Conservation (phyloP, 2,113 vertebrate species). For the Atractosteus spatula region DNA sequence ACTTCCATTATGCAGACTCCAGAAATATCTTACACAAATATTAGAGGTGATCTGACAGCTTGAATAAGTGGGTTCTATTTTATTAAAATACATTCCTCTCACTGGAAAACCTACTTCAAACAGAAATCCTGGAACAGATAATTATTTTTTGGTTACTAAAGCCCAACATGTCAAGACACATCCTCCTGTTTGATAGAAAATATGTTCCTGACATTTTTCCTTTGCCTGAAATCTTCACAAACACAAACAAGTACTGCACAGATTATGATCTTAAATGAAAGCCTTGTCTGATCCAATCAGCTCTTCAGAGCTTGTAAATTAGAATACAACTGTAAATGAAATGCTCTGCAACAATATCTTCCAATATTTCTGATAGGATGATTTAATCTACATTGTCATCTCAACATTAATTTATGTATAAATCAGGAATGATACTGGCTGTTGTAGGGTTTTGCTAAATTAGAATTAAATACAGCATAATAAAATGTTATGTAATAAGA, state of each 20-base stretch:
- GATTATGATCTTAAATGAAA: constrained; percentile 12
- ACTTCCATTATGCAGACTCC: background rate
- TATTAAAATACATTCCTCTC: background rate
- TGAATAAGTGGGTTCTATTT: background rate
- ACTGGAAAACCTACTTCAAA: background rate
- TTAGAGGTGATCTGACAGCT: constrained; percentile 1
- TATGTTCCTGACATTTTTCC: background rate
- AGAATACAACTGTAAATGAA: background rate
- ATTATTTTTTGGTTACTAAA: background rate
- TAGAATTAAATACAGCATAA: background rate
- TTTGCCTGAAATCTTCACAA: background rate
- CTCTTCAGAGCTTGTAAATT: background rate
- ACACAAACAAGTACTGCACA: constrained; percentile 3
- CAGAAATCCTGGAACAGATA: background rate
- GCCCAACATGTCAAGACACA: constrained; percentile 1
- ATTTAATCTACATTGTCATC: background rate
- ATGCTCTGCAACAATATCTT: constrained; percentile 3
- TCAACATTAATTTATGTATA: no score
- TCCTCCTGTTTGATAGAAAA: background rate
- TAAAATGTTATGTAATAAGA: background rate
- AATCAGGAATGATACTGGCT: background rate
- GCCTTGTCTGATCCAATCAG: constrained; percentile 9
- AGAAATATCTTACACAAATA: constrained; percentile 4
- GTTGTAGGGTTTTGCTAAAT: background rate
- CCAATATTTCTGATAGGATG: background rate